These are phyloP conservation scores for Ectemnius lituratus DNA, from an alignment of 2,888 invertebrate species.

Conservation along the genomic window DNA sequence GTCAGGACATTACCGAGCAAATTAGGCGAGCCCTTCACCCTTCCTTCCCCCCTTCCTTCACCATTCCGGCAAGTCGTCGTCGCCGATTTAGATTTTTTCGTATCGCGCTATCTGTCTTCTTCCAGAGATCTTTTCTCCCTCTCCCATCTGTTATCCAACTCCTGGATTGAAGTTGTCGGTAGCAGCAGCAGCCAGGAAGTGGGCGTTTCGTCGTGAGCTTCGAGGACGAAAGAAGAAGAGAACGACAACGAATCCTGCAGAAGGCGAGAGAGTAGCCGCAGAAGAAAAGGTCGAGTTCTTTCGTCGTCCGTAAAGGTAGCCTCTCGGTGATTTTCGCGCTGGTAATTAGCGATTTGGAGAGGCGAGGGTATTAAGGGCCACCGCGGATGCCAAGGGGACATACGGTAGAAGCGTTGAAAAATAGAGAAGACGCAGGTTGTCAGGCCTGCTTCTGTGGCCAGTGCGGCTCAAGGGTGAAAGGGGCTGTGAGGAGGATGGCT, in stretches of 20 bases:
- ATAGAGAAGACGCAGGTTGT: too few species aligned
- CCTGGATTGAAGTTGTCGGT: constrained; percentile 51
- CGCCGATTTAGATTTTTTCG: constrained; percentile 13
- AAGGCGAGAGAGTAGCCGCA: constrained; percentile 42
- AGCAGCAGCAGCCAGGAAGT: constrained; percentile 72
- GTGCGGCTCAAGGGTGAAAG: background rate
- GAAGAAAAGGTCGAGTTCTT: constrained; percentile 26
- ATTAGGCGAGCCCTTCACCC: constrained; percentile 47
- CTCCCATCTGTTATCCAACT: background rate
- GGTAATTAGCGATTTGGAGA: constrained; percentile 75
- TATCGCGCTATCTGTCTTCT: background rate
- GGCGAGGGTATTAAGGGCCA: constrained; percentile 67
- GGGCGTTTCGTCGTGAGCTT: constrained; percentile 70
- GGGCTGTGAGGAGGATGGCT: background rate
- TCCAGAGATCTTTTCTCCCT: background rate
- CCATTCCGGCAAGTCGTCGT: constrained; percentile 8
- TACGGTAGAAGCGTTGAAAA: too few species aligned
- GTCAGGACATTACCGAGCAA: constrained; percentile 56
- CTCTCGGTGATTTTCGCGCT: constrained; percentile 9
- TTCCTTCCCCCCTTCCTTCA: constrained; percentile 22
- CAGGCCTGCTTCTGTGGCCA: too few species aligned
- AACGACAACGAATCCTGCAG: background rate
- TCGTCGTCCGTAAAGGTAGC: constrained; percentile 37
- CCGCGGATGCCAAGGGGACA: constrained; percentile 28
- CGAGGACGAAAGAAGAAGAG: constrained; percentile 31